phyloP scores from a whole-genome alignment of 2,797 vertebrate genomes.

The Onychomys leucogaster region DNA sequence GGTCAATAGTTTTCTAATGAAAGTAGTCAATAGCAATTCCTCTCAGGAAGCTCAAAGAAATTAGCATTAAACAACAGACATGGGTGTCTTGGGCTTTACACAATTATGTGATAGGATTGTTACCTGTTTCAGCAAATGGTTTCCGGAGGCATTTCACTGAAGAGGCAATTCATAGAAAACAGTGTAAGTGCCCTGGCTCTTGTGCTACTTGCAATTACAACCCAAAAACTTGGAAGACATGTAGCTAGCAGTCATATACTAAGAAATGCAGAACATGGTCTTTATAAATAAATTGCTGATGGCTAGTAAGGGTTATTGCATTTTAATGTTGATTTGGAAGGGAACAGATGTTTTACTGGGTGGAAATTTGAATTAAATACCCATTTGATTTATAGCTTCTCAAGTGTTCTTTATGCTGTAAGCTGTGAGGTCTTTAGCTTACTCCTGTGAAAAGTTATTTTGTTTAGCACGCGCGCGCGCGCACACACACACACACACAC shows the following conservation, averaged over 20 bases:
- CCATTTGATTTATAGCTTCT: slow-evolving; percentile 70
- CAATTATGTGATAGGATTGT: slow-evolving; percentile 77
- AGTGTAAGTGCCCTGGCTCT: slow-evolving; percentile 61
- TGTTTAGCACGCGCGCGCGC: neutral
- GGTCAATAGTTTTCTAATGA: slow-evolving; percentile 91
- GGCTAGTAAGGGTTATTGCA: slow-evolving; percentile 56
- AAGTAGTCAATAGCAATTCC: slow-evolving; percentile 93
- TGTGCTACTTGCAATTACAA: slow-evolving; percentile 38
- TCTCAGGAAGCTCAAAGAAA: slow-evolving; percentile 89
- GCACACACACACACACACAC: neutral
- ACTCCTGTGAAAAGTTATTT: slow-evolving; percentile 44
- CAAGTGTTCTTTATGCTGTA: neutral
- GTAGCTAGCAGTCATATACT: slow-evolving; percentile 56
- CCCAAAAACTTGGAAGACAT: slow-evolving; percentile 42
- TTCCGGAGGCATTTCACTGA: slow-evolving; percentile 63
- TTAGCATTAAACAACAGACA: slow-evolving; percentile 86
- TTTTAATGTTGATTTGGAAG: slow-evolving; percentile 70
- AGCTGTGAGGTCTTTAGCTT: slow-evolving; percentile 51
- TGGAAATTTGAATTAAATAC: slow-evolving; percentile 73
- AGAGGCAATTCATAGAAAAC: slow-evolving; percentile 72
- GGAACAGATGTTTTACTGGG: slow-evolving; percentile 70
- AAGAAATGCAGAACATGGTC: slow-evolving; percentile 47
- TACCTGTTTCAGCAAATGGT: slow-evolving; percentile 77
- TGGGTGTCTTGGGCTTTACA: slow-evolving; percentile 75
- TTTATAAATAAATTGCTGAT: slow-evolving; percentile 73